These are phyloP conservation scores for Abrostola tripartita DNA, from an alignment of 2,888 invertebrate genomes.

Conservation along the genomic window DNA sequence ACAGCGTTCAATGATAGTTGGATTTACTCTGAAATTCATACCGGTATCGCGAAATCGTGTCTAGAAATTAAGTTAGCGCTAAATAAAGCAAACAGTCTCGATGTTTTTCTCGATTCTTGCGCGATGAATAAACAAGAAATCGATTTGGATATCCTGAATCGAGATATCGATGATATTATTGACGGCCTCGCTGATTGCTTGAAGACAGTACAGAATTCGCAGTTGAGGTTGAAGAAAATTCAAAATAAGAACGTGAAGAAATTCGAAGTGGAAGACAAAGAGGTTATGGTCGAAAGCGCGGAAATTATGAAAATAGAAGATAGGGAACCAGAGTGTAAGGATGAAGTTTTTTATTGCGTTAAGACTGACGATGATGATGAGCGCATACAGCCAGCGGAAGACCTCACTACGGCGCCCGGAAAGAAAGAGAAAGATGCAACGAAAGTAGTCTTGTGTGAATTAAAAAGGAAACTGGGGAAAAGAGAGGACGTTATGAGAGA, in stretches of 20 bases:
- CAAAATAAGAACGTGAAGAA: conserved; percentile 66
- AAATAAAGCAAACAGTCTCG: conserved; percentile 77
- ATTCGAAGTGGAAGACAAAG: conserved; percentile 52
- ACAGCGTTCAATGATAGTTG: conserved; percentile 73
- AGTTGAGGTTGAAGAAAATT: conserved; percentile 78
- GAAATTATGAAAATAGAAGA: conserved; percentile 76
- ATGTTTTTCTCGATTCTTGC: conserved; percentile 82
- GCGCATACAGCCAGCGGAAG: conserved; percentile 61
- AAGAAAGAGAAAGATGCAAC: conserved; percentile 77
- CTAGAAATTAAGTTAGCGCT: conserved; percentile 78
- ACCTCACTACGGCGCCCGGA: conserved; percentile 78
- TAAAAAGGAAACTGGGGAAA: conserved; percentile 81
- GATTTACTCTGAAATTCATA: conserved; percentile 83
- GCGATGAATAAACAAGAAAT: conserved; percentile 77
- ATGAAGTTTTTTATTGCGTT: conserved; percentile 84
- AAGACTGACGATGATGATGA: conserved; percentile 78
- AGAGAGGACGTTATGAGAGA: conserved; percentile 85
- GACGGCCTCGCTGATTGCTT: conserved; percentile 77
- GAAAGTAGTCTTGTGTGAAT: conserved; percentile 78
- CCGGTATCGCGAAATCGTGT: conserved; percentile 74
- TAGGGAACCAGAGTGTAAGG: conserved; percentile 73
- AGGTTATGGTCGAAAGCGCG: conserved; percentile 59
- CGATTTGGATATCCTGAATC: conserved; percentile 73
- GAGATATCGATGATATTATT: conserved; percentile 79
- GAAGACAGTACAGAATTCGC: conserved; percentile 74